Evolutionary conservation across 2,797 vertebrate genomes (phyloP).

Genomic region (Arctocebus calabarensis): DNA sequence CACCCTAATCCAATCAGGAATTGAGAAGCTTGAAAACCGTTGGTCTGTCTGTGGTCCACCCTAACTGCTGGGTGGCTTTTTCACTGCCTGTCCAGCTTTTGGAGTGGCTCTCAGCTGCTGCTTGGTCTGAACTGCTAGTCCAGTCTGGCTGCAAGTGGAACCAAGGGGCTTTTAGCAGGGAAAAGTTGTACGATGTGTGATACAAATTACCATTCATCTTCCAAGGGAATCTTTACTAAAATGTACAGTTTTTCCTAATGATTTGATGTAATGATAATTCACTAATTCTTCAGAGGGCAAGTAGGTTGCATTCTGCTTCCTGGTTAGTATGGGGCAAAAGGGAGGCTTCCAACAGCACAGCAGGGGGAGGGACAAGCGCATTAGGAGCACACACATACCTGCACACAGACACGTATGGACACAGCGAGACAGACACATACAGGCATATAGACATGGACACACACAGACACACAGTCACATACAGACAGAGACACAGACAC

Average conservation of each 20-base stretch:
- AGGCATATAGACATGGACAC: not conserved
- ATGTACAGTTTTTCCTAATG: not conserved
- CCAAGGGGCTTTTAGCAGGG: not conserved
- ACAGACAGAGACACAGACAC: not conserved
- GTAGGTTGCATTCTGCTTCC: not conserved
- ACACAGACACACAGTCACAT: not conserved
- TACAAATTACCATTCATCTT: not conserved
- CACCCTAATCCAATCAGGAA: constrained; percentile 47
- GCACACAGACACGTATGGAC: not conserved
- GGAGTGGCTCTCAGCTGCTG: not conserved
- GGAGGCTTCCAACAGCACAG: not conserved
- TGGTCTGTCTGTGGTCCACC: not conserved
- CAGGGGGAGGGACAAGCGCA: not conserved
- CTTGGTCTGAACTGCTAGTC: not conserved
- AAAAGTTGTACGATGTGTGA: not conserved
- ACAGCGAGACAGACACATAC: not conserved
- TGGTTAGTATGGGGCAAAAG: not conserved
- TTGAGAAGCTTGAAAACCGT: not conserved
- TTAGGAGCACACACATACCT: not conserved
- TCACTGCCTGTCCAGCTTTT: not conserved
- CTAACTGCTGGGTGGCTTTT: not conserved
- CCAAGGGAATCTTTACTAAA: not conserved
- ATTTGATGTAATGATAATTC: not conserved
- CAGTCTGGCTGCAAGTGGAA: not conserved
- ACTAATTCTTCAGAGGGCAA: not conserved